Evolutionary conservation across 2,797 vertebrate genomes (phyloP), one percentile per base, ranked within the genome.

Genomic region (Neosalanx taihuensis): DNA sequence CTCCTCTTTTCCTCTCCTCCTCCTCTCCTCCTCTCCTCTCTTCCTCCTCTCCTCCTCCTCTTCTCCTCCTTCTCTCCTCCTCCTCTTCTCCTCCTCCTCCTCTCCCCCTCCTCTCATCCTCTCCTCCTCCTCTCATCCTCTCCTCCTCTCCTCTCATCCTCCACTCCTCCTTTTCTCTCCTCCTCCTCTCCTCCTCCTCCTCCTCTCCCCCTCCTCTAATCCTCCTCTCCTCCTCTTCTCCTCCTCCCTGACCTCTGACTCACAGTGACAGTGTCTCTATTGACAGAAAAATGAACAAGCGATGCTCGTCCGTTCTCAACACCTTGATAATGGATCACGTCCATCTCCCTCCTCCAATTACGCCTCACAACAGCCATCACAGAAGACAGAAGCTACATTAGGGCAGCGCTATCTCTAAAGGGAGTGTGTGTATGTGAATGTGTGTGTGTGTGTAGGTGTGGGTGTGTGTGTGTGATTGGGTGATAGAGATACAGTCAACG

Each of bases 401-500:
- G 77, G 79, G 75, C 67, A 72, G 73, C 58, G 41, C 75, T 81
- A 76, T 81, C 76, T 84, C 71, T 78, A 74, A 71, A 70, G 72
- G n/a, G 80, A 78, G 79, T 67, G 79, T 74, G 26, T 31, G 64
- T 12, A 37, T 66, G 64, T 49, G 37, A 75, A 68, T 75, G 23
- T 10, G 26, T 31, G 64, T 12, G 64, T 66, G 64, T 49, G 37
- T 29, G 33, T 12, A 15, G 12, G 51, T 68, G 17, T 33, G 49
- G 20, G 67, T 20, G 57, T 78, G 75, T 79, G 71, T 81, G 78
- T 84, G 72, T 73, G 74, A 81, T 69, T 67, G 72, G 74, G 79
- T 86, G 89, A 89, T 86, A 81, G 85, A 90, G 85, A 86, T 85
- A 89, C 88, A 89, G 90, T 92, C 88, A 90, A 84, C 85, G 77